Base-by-base conservation (phyloP, 2,113 vertebrate genomes). In the Brachypteracias leptosomus region DNA sequence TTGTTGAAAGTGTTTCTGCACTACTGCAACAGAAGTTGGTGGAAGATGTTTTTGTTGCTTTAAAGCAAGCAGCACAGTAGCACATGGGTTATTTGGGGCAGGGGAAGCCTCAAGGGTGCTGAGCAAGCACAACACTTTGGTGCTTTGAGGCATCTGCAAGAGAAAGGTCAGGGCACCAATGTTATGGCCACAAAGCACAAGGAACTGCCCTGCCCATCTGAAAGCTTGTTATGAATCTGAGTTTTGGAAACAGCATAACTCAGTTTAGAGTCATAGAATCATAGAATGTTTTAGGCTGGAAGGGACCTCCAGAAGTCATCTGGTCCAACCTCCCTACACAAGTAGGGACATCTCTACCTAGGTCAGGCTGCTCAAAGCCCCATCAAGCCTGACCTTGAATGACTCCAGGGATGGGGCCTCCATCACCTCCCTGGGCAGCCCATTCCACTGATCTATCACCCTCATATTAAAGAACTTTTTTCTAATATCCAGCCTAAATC, bases 71-170 rank as follows among this genome's bases (percentile, higher is more conserved):
- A 75, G 13, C 44, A 40, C 15, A 49, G n/a, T 40, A 44, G 2
- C 26, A 8, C 26, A 16, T 5, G 15, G 7, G 9, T 82, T 67
- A 59, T 73, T 35, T 61, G 47, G 26, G 29, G 35, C 6, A 57
- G 22, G 5, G 16, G 31, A 67, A 49, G 52, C 25, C 18, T 35
- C 13, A 55, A 16, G 11, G 47, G 20, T 80, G 40, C 35, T 63
- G 40, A 83, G 35, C 25, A 65, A 51, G 36, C 35, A 65, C 22
- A 19, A 51, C 1, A 2, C 77, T 80, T 72, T 76, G 20, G 19
- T 76, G 29, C 55, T 46, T 36, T 61, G n/a, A 49, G 21, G 26
- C 1, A 8, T 15, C 55, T 77, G 36, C 0, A 0, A n/a, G 19
- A 70, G 28, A 77, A 29, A 4, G 9, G 17, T 12, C 59, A 49